These are phyloP conservation scores for Ernsta delagoae DNA, from an alignment of 2,888 invertebrate species.

Conservation along the genomic window DNA sequence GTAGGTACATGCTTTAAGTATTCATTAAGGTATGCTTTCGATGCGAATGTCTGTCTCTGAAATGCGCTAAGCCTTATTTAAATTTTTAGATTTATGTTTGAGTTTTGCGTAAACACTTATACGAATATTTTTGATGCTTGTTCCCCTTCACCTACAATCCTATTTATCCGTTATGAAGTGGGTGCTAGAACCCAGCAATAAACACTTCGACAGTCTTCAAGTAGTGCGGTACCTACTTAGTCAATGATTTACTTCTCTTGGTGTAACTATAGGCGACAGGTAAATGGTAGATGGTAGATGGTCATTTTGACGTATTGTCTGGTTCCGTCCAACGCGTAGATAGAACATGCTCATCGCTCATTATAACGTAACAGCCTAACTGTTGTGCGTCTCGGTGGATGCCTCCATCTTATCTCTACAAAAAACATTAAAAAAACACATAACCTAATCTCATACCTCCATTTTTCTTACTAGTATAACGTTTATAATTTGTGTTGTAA, in stretches of 20 bases:
- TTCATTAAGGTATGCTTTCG: background rate
- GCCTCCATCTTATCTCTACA: slow-evolving; percentile 42
- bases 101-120: background rate
- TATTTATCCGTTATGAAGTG: no score
- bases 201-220: no score
- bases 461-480: slow-evolving; percentile 19
- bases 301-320: slow-evolving; percentile 39
- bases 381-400: slow-evolving; percentile 67
- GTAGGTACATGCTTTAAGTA: background rate
- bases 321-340: slow-evolving; percentile 56
- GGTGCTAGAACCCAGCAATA: background rate
- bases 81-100: background rate
- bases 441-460: slow-evolving; percentile 29
- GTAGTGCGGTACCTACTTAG: no score
- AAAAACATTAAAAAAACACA: slow-evolving; percentile 30
- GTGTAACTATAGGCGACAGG: slow-evolving; percentile 1
- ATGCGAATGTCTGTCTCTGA: background rate
- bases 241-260: background rate
- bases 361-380: slow-evolving; percentile 63
- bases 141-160: no score
- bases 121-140: no score
- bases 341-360: slow-evolving; percentile 52
- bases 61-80: background rate
- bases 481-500: background rate
- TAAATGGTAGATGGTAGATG: slow-evolving; percentile 39